Base-by-base conservation (phyloP, 2,888 invertebrate genomes). In the Mycalesis mineus region DNA sequence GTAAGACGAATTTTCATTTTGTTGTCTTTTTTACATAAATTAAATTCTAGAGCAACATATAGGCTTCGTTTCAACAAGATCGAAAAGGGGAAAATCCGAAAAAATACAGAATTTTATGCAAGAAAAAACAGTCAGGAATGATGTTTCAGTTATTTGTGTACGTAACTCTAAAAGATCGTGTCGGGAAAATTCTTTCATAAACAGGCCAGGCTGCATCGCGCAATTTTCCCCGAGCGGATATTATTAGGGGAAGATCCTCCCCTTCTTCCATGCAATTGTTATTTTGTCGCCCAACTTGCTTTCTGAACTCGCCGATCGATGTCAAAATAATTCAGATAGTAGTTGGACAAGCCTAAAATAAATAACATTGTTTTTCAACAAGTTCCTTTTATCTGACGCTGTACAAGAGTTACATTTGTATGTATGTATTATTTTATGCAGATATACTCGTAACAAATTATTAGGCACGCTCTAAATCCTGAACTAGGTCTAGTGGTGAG, bases 251-350 rank as follows among this genome's bases (percentile, higher is more conserved):
- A 69, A 68, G 64, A 61, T 55, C 61, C 69, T 77, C 73, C 82
- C 80, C 78, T 75, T 72, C 68, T 73, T 74, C 74, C 71, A 74
- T 77, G 80, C 81, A 81, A 79, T 82, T 80, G 79, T 80, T 81
- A 78, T 84, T 84, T 82, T 76, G 55, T 55, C 60, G 55, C 72
- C 69, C 75, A 71, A 65, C 71, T 78, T 79, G 78, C 77, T 77
- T 75, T 65, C 71, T 70, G 72, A 69, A 65, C 51, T 63, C 56
- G 45, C 45, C 61, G 63, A 63, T 65, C 58, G 48, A 58, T 62
- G 58, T 37, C 47, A 58, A 45, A 60, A 60, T 64, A 60, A 55
- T 55, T 50, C 40, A 47, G 17, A 33, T 28, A 52, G 50, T 55
- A 55, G 53, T 51, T 57, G 14, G 31, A 11, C 14, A 11, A 15